Base-by-base conservation (phyloP, 1,140 invertebrate genomes). In the Gonatopus flavifemur region DNA sequence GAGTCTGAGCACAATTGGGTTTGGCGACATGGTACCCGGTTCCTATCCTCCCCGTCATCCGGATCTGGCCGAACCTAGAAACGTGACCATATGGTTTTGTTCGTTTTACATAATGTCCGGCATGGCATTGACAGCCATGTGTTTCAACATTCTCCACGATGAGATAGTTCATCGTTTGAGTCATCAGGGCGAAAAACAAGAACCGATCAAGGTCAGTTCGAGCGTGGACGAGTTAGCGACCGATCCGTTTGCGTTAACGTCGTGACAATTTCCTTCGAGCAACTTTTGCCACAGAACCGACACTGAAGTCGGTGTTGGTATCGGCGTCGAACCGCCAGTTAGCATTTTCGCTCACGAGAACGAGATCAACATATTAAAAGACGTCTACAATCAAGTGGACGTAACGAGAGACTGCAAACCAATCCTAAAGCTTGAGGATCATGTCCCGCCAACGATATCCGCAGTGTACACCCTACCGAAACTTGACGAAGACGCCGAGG, bases 61-160 rank as follows among this genome's bases (percentile, higher is more conserved):
- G 44, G 83, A 83, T 61, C 72, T 79, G 20, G 83, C 84, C 55
- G 85, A 86, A 6, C 84, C 83, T 43, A 80, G 81, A 22, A 82
- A 84, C 57, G 74, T 80, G 13, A 88, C 87, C 1, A 82, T 91
- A 33, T 93, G 90, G 90, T 92, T 94, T 72, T 95, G 93, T 74
- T 94, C 94, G 32, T 84, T 96, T 55, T 98, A 98, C 76, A 90
- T 98, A 48, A 88, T 98, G 75, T 88, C 93, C 21, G 96, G 96
- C 1, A 88, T 98, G 82, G 93, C 95, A 0, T 77, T 98, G 25
- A 94, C 96, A n/a, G 93, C 94, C 21, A 98, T 98, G 93, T 97
- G 94, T 61, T 98, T 97, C 79, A 96, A 96, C 71, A 88, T 98
- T 24, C 88, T 98, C 43, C 94, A 98, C 76, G 94, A 97, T 68